Evolutionary conservation across 2,888 invertebrate species (phyloP), one percentile per base, ranked within the genome.

Genomic region (Melinaea menophilus): DNA sequence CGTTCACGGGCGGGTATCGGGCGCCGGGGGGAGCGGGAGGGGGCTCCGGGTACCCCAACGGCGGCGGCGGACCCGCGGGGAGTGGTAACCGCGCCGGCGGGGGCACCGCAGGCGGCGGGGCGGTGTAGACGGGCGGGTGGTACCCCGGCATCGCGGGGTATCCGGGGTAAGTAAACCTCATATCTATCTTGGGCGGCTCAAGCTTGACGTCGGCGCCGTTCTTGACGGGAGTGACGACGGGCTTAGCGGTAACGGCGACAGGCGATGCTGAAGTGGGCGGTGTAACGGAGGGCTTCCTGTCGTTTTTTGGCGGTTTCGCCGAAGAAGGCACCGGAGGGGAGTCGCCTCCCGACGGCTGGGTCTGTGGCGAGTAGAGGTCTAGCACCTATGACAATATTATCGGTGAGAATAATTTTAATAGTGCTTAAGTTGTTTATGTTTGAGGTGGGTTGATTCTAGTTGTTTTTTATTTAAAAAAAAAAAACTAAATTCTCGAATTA

Each of bases 341-440:
- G 62, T 95, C 94, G 0, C 92, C 92, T 12, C 93, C 92, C 9
- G 92, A 86, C 0, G 89, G 85, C 70, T 93, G 91, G 59, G 92
- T 92, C 68, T 95, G 92, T 73, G 95, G 94, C 0, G 96, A 96
- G 86, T 99, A 99, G 65, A 99, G 89, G 85, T 99, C 99, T 69
- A 99, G 84, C 11, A 94, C 94, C 90, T 94, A 78, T 0, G 9
- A 41, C 11, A 41, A 41, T 41, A 11, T 41, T 41, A 1, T 41
- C 2, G 41, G 7, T 1, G 3, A 9, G 9, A 41, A 9, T 41
- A 41, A 9, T 41, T 41, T 41, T 41, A 41, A 9, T 41, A 7
- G 3, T 3, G 3, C 9, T 11, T 9, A 41, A 41, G 3, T 41
- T 37, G 7, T 37, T 4, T 37, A 37, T 37, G 37, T 37, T 37